phyloP scores from a whole-genome alignment of 2,113 vertebrate species.

The Corvus hawaiiensis region DNA sequence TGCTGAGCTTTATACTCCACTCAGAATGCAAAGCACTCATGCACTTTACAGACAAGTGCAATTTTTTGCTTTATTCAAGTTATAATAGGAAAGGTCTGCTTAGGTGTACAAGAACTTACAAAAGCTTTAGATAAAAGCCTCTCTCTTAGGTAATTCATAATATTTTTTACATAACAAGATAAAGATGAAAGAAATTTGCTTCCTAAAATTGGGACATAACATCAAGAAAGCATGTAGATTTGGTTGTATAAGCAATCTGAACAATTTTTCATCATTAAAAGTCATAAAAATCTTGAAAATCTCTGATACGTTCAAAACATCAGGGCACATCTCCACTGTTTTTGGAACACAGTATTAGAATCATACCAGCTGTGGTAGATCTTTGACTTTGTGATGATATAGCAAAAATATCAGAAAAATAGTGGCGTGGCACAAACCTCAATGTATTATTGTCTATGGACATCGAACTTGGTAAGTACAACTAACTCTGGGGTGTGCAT shows the following conservation, averaged over 20 bases:
- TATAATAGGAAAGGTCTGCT: not conserved
- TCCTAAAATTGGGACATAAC: not conserved
- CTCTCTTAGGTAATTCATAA: not conserved
- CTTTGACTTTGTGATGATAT: not conserved
- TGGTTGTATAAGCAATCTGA: not conserved
- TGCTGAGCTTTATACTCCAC: not conserved
- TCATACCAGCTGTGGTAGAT: not conserved
- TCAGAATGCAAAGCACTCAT: not conserved
- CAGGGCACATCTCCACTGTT: not conserved
- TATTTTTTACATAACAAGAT: not conserved
- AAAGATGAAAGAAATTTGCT: slow-evolving; percentile 19
- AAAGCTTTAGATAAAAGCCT: slow-evolving; percentile 34
- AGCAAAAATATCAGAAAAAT: not conserved
- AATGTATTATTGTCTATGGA: not conserved
- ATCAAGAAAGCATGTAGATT: not conserved
- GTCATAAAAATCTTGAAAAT: not conserved
- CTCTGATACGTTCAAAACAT: not conserved
- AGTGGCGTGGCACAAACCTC: not conserved
- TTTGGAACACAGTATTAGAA: not conserved
- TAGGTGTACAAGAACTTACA: not conserved
- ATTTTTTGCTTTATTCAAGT: not conserved
- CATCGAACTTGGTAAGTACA: not conserved
- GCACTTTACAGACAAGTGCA: not conserved
- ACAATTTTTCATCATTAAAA: not conserved
- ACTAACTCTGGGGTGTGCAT: not conserved